Evolutionary conservation across 1,140 invertebrate species (phyloP), one percentile per base, ranked within the genome.

Genomic region (Dinoponera quadriceps): DNA sequence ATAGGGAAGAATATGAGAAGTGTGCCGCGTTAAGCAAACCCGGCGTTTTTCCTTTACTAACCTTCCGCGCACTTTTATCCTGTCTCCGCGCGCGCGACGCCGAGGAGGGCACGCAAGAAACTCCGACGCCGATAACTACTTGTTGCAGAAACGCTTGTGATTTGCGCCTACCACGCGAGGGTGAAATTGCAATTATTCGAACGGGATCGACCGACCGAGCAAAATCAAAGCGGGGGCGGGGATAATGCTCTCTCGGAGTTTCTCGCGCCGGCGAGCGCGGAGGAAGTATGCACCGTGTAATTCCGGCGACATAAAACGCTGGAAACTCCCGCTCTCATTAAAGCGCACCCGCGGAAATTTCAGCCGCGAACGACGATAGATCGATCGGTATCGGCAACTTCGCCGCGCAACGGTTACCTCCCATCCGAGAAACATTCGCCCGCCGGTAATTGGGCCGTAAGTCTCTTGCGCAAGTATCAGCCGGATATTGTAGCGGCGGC

Each of bases 171-270:
- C 22, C 65, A 80, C 65, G 75, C 65, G 75, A 80, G 65, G 75
- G 51, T 71, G 75, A 71, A 80, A 80, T 80, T 69, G 75, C 75
- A 80, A 80, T 80, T 80, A 80, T 80, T 57, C 65, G 65, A 71
- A 29, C 51, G 27, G 20, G 33, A 44, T 49, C 63, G 49, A 69
- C 69, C 65, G 75, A 25, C n/a, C 60, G 75, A 29, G 38, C 65
- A 59, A 80, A 69, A 71, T 69, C 75, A 51, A 29, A 7, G 33
- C 3, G 38, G 38, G 38, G 7, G 3, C 38, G 38, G 38, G 18
- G 16, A 18, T 38, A 60, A 65, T 65, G 27, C 57, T 16, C 38
- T 20, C 25, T 27, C 49, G n/a, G 44, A 65, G 60, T 51, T 51
- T 65, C 20, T 44, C 51, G 59, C 25, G 22, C 62, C 63, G 57